Evolutionary conservation across 2,888 invertebrate species (phyloP), one percentile per base, ranked within the genome.

Genomic region (Ophion ventricosus): DNA sequence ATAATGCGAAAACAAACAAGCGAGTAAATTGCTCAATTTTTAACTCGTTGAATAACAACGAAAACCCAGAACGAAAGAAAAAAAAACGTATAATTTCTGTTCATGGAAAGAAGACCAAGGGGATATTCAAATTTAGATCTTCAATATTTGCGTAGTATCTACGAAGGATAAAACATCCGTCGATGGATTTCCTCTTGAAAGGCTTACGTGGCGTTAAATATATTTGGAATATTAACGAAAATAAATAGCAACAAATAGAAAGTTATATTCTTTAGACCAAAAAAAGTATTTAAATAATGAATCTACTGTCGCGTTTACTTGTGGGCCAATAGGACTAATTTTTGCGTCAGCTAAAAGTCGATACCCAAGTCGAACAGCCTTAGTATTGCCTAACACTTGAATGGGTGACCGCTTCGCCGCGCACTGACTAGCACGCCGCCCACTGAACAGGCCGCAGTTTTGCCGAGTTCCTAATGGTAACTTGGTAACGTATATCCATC

Each of bases 1-100:
- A 49, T 49, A 66, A 80, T 54, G 66, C 66, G 72, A 29, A 78
- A 78, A 61, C 69, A 74, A 73, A 74, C 63, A 26, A 40, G 40
- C 11, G 61, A n/a, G 23, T 20, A 25, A 43, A 61, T 61, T 26
- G 25, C 29, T 23, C 23, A 26, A 73, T 73, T 73, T 73, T 61
- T 43, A 56, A 26, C n/a, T 5, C 35, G 57, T 72, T 72, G 70
- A 56, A 72, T 56, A 26, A 57, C 20, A 57, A 26, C 20, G 57
- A 72, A 57, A 25, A 29, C 57, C 2, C 26, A n/a, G 29, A 57
- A 20, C n/a, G 35, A 57, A 35, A 35, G 20, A 57, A 72, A 57
- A 35, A 35, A 29, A 57, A 72, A 3, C 4, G 54, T 49, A 2
- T 17, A 25, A n/a, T 49, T 49, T 49, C 17, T 49, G 2, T 29